These are phyloP conservation scores for Crocodylus rhombifer DNA, from an alignment of 2,797 vertebrate species.

Conservation along the genomic window DNA sequence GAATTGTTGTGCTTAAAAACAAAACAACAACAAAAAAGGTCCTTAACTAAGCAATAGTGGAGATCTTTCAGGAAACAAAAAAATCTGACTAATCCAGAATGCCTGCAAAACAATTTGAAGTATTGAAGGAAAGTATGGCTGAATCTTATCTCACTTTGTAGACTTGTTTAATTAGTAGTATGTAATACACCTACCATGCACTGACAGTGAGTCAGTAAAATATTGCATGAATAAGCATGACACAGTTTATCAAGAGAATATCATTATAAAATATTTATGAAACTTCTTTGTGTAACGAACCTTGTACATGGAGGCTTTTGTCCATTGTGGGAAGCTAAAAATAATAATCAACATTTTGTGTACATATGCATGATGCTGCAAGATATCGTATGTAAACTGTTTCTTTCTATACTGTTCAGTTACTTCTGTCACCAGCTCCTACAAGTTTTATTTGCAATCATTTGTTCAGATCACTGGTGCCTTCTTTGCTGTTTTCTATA, in stretches of 20 bases:
- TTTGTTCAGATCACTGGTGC: constrained; percentile 78
- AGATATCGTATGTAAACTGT: constrained; percentile 81
- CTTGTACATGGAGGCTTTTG: constrained; percentile 94
- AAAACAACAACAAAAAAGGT: background rate
- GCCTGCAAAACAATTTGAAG: constrained; percentile 57
- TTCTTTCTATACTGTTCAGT: constrained; percentile 81
- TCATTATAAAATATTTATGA: constrained; percentile 97
- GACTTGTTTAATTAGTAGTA: constrained; percentile 68
- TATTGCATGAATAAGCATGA: constrained; percentile 80
- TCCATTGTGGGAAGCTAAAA: constrained; percentile 90
- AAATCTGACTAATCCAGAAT: constrained; percentile 62
- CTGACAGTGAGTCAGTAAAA: constrained; percentile 85
- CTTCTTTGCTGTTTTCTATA: constrained; percentile 78
- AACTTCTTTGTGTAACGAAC: constrained; percentile 89
- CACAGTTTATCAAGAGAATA: constrained; percentile 86
- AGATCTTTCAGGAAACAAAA: constrained; percentile 64
- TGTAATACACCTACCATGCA: constrained; percentile 81
- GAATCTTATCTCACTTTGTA: constrained; percentile 71
- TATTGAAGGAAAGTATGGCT: constrained; percentile 74
- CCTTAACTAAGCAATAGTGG: background rate
- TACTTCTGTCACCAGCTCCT: constrained; percentile 81
- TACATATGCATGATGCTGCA: constrained; percentile 92
- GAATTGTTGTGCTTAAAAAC: constrained; percentile 25
- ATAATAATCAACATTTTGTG: constrained; percentile 91
- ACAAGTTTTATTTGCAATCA: constrained; percentile 79